Base-by-base conservation (phyloP, 2,113 vertebrate genomes). In the Conger conger region DNA sequence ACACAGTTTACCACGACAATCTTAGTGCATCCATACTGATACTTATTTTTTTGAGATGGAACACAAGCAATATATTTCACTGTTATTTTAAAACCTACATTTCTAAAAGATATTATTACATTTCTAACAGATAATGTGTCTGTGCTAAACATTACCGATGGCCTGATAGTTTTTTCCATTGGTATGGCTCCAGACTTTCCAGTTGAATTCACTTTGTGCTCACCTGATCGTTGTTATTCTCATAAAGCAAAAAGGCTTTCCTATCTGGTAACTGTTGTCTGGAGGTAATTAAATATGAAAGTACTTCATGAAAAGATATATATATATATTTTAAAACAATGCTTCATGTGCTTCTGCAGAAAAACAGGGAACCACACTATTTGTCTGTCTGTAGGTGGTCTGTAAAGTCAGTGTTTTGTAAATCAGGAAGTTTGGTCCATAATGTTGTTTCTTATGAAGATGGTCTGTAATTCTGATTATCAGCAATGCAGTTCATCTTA, bases 401-500 rank as follows among this genome's bases (percentile, higher is more conserved):
- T 3, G 57, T 63, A 27, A 57, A 17, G 57, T 27, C 45, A 13
- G 11, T 15, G 23, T 18, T 23, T 3, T 23, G 57, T 63, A 23
- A 63, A 63, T 63, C 57, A 27, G 7, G 50, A 53, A 53, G 50
- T 3, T 4, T 27, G 20, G 57, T 1, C 18, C 27, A 23, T 3
- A 63, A 27, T 63, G 57, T 63, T 27, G 73, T 87, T 90, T 88
- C 84, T 88, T 87, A 83, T 57, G 54, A 16, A 57, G 54, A 20
- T 63, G 57, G 57, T 63, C 57, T 63, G 20, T 63, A 63, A 63
- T 63, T 63, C 23, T 23, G 18, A 23, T 63, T 27, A 16, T 57
- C 54, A 57, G 57, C 23, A 27, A 63, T 63, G 20, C 20, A 63
- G 23, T 63, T 63, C 15, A 13, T 50, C 45, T 50, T 50, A 50